A percentile compares a stretch with the other conserved stretches of the same genome.
These are phyloP conservation scores for Meganola albula DNA, from an alignment of 2,888 invertebrate genomes.

Conservation along the genomic window DNA sequence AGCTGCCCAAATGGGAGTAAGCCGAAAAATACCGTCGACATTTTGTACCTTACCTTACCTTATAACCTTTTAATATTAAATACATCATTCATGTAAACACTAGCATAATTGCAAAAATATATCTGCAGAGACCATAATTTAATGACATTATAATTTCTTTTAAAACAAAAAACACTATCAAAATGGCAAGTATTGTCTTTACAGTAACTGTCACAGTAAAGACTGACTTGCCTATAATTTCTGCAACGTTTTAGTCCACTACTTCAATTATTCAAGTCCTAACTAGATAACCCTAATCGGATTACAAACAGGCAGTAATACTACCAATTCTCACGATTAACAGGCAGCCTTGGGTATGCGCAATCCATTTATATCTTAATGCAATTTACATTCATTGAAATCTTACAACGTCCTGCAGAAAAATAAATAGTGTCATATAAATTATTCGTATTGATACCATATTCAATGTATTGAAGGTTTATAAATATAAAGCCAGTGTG, in stretches of 20 bases:
- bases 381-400: conserved; percentile 42
- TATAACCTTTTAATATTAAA: too few relatives aligned
- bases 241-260: conserved; percentile 13
- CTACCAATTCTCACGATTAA: conserved; percentile 29
- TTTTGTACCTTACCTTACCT: too few relatives aligned
- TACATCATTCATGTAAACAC: too few relatives aligned
- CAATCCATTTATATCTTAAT: conserved; percentile 43
- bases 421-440: conserved; percentile 24
- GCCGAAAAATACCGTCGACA: too few relatives aligned
- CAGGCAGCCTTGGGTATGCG: conserved; percentile 26
- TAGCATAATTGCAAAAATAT: too few relatives aligned
- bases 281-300: conserved; percentile 22
- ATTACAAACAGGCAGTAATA: conserved; percentile 29
- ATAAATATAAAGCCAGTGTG: conserved; percentile 13
- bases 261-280: conserved; percentile 12
- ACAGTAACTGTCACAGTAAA: too few relatives aligned
- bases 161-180: too few relatives aligned
- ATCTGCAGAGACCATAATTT: too few relatives aligned
- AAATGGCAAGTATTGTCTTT: too few relatives aligned
- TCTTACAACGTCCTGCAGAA: conserved; percentile 27
- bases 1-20: too few relatives aligned
- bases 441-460: conserved; percentile 18
- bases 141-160: too few relatives aligned
- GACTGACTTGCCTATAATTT: conserved; percentile 10
- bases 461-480: conserved; percentile 18